These are phyloP conservation scores for Pammene fasciana DNA, from an alignment of 2,888 invertebrate genomes.

Conservation along the genomic window DNA sequence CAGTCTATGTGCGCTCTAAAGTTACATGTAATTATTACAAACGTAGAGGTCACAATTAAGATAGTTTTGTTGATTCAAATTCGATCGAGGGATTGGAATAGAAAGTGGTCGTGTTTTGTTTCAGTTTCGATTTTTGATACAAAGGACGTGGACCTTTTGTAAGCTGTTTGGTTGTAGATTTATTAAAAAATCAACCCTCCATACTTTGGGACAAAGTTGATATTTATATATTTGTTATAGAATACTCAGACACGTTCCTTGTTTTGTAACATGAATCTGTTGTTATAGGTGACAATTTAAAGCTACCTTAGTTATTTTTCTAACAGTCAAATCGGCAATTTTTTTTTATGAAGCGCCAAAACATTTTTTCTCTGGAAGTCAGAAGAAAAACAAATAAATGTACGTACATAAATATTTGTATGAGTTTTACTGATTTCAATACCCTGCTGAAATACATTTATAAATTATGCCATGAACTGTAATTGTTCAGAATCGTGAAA, in stretches of 20 bases:
- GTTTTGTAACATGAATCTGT: background rate
- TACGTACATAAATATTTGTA: too few species aligned
- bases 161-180: conserved; percentile 6
- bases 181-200: conserved; percentile 24
- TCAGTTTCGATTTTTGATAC: conserved; percentile 31
- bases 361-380: too few species aligned
- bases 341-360: too few species aligned
- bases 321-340: too few species aligned
- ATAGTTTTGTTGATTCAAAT: background rate
- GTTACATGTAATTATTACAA: background rate
- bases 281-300: background rate
- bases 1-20: background rate
- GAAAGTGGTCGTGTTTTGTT: conserved; percentile 26
- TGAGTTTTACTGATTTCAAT: too few species aligned
- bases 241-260: background rate
- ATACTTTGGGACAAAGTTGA: background rate
- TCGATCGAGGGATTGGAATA: background rate
- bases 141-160: conserved; percentile 29
- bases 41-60: background rate
- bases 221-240: background rate
- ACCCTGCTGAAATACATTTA: too few species aligned
- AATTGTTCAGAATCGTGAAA: too few species aligned
- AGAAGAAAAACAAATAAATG: too few species aligned
- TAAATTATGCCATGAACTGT: too few species aligned
- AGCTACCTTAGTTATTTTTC: background rate